Percentiles rank a stretch among this genome's conserved stretches.
Evolutionary conservation across 1,140 invertebrate species (phyloP).

Genomic region (Conus ventricosus): DNA sequence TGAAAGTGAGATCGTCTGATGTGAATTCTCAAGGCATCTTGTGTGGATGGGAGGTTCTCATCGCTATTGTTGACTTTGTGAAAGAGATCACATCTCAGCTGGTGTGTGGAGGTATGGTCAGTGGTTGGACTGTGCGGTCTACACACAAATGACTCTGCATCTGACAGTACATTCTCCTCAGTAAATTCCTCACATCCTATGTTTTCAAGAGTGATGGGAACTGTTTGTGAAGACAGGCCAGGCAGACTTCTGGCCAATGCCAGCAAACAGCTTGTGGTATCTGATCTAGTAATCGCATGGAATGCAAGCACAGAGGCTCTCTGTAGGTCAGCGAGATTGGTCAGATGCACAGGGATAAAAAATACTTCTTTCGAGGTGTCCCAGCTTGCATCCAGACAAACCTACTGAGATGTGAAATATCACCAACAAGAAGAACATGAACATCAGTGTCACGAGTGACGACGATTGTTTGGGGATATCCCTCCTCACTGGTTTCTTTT

Average conservation of each 20-base stretch:
- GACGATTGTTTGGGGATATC: not conserved
- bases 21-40: constrained; percentile 5
- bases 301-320: too few species aligned
- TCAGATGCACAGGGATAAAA: not conserved
- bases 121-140: too few species aligned
- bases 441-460: not conserved
- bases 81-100: constrained; percentile 1
- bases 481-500: not conserved
- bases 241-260: too few species aligned
- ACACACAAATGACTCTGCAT: constrained; percentile 10
- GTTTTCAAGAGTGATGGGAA: not conserved
- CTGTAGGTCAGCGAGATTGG: too few species aligned
- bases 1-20: constrained; percentile 15
- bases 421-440: not conserved
- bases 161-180: not conserved
- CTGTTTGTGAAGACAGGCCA: too few species aligned
- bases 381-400: not conserved
- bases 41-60: not conserved
- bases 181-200: not conserved
- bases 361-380: not conserved
- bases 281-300: too few species aligned
- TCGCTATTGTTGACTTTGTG: not conserved
- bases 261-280: too few species aligned
- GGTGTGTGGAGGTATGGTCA: too few species aligned
- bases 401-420: not conserved